Conservation (phyloP, 2,797 vertebrate genomes). For the Acanthurus tractus region DNA sequence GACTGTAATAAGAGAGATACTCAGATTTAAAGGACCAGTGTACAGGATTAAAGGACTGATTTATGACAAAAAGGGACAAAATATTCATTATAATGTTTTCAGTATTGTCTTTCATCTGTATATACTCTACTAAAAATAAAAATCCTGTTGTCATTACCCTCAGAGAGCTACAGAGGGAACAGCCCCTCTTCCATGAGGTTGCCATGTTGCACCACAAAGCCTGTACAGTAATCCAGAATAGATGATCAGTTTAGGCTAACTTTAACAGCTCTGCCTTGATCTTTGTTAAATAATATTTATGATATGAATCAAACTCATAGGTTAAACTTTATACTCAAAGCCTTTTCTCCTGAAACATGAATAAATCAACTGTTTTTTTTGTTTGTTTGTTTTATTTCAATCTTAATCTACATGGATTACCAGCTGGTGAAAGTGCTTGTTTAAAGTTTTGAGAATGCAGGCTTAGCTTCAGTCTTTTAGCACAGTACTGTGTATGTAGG, state of each 20-base stretch:
- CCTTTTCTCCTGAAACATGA: neutral
- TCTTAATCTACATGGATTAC: neutral
- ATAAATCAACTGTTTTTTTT: neutral
- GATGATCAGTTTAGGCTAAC: too few species aligned
- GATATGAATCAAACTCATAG: too few species aligned
- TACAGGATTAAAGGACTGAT: neutral
- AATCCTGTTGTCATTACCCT: too few species aligned
- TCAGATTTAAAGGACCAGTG: neutral
- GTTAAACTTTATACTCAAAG: neutral
- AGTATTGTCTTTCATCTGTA: too few species aligned
- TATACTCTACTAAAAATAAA: too few species aligned
- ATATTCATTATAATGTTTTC: too few species aligned
- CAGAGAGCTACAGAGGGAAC: too few species aligned
- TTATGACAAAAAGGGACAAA: too few species aligned
- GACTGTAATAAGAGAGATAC: neutral
- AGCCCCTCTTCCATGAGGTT: too few species aligned
- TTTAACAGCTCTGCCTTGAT: neutral
- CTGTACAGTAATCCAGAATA: too few species aligned
- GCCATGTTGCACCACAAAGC: too few species aligned
- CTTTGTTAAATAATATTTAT: too few species aligned
- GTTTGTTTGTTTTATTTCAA: neutral
- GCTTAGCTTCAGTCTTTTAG: neutral
- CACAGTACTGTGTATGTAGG: neutral
- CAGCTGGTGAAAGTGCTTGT: neutral
- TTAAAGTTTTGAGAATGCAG: neutral